phyloP scores from a whole-genome alignment of 2,113 vertebrate genomes.

The Catharus bicknelli region DNA sequence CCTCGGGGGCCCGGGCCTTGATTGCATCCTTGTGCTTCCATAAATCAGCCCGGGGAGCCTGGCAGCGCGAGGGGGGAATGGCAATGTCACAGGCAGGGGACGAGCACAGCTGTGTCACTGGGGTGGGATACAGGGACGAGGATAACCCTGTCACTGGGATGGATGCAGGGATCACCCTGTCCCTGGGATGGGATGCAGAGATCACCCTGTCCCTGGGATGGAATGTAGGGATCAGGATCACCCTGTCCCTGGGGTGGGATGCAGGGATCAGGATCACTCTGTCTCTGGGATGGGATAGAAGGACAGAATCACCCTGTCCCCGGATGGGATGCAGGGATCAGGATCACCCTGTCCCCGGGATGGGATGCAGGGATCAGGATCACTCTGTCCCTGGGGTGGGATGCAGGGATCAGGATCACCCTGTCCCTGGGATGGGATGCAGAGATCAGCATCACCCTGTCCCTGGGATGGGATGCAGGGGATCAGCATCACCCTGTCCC shows the following conservation, averaged over 20 bases:
- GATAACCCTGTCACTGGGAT: too few relatives aligned
- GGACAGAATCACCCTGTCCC: background rate
- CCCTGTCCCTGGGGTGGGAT: background rate
- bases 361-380: background rate
- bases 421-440: background rate
- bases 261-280: rapidly evolving
- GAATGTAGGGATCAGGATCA: rapidly evolving
- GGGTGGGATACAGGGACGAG: background rate
- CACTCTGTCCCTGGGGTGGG: too few relatives aligned
- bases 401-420: rapidly evolving
- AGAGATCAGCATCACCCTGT: rapidly evolving
- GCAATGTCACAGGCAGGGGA: background rate
- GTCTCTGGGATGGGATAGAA: too few relatives aligned
- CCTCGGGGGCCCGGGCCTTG: background rate
- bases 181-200: too few relatives aligned
- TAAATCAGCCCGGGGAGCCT: background rate
- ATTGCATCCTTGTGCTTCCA: background rate
- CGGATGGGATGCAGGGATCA: too few relatives aligned
- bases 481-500: background rate
- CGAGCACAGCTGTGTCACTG: rapidly evolving
- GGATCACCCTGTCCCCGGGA: background rate
- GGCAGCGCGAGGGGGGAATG: background rate
- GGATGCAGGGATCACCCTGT: too few relatives aligned
- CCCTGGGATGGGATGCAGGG: too few relatives aligned
- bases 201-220: too few relatives aligned